These are phyloP conservation scores for Benitochromis conjunctus DNA, from an alignment of 2,113 vertebrate genomes.

Conservation along the genomic window DNA sequence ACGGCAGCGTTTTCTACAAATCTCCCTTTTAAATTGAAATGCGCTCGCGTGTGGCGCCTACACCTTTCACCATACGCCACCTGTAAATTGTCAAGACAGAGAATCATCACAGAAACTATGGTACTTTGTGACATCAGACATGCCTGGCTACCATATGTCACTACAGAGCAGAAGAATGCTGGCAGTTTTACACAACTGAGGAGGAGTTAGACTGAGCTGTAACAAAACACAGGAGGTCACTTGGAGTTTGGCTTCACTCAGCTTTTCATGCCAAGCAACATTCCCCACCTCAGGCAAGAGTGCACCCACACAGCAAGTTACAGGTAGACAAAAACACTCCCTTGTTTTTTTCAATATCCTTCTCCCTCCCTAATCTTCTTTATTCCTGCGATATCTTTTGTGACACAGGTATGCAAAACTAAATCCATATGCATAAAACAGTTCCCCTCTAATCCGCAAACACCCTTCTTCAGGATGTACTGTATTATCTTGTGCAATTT, in stretches of 20 bases:
- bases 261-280: slow-evolving; percentile 12
- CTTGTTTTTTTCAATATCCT: neutral
- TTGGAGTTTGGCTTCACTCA: slow-evolving; percentile 21
- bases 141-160: slow-evolving; percentile 25
- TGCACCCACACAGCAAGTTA: neutral
- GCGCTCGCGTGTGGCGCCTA: neutral
- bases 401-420: neutral
- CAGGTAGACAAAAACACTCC: neutral
- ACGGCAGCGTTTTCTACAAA: neutral
- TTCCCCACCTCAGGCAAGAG: slow-evolving; percentile 11
- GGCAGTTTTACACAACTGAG: slow-evolving; percentile 6
- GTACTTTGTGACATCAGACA: neutral
- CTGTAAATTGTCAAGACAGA: slow-evolving; percentile 8
- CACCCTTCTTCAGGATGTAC: neutral
- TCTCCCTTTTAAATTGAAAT: neutral
- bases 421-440: neutral
- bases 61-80: neutral
- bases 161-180: neutral
- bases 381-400: neutral
- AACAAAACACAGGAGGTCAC: slow-evolving; percentile 29
- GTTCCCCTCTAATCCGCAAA: slow-evolving; percentile 1
- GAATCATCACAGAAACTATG: neutral
- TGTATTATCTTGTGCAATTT: neutral
- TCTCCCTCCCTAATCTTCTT: neutral
- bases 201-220: neutral